Conservation (phyloP, 2,113 vertebrate species). For the Symphodus melops region DNA sequence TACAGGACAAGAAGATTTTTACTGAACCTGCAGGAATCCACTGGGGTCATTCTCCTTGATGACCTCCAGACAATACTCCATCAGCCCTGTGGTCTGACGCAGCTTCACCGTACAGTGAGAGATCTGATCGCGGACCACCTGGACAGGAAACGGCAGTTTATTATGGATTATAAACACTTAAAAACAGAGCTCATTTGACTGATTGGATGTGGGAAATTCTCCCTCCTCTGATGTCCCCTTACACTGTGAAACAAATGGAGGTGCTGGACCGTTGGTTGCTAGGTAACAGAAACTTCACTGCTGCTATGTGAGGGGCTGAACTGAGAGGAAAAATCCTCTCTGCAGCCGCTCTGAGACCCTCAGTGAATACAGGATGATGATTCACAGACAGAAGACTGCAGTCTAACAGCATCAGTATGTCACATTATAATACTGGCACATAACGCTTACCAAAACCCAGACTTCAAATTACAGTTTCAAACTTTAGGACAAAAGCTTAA, state of each 20-base stretch:
- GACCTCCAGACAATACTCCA: constrained; percentile 99
- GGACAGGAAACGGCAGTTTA: constrained; percentile 16
- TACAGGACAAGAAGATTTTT: background rate
- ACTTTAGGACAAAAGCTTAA: background rate
- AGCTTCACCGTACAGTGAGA: constrained; percentile 98
- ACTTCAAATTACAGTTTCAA: background rate
- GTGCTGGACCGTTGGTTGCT: constrained; percentile 72
- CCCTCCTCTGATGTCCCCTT: constrained; percentile 42
- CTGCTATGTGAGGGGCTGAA: constrained; percentile 51
- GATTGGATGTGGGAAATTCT: constrained; percentile 35
- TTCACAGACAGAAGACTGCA: constrained; percentile 49
- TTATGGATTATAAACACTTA: background rate
- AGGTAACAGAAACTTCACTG: constrained; percentile 77
- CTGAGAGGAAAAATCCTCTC: constrained; percentile 67
- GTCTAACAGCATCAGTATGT: background rate
- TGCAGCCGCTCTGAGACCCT: constrained; percentile 24
- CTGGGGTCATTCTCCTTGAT: constrained; percentile 99
- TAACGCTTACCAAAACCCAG: background rate
- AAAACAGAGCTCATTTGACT: background rate
- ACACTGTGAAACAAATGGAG: constrained; percentile 48
- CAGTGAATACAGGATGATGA: constrained; percentile 29
- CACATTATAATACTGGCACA: background rate
- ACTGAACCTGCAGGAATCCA: constrained; percentile 93
- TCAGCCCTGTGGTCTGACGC: constrained; percentile 97
- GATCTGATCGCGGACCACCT: constrained; percentile 99